phyloP scores from a whole-genome alignment of 1,140 invertebrate species.

The Cheumatopsyche charites region DNA sequence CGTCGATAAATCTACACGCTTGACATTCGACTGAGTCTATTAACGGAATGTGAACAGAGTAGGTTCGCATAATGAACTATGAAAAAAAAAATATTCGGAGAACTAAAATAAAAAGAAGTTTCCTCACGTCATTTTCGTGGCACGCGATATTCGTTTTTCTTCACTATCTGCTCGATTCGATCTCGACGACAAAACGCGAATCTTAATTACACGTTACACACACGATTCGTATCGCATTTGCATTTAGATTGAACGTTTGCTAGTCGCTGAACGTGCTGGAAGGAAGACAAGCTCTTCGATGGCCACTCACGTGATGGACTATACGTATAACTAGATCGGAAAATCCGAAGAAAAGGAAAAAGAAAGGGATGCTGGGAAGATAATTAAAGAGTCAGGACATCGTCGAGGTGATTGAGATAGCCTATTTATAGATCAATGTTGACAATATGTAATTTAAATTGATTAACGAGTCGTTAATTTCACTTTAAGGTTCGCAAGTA shows the following conservation, averaged over 20 bases:
- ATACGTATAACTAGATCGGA: too few species aligned
- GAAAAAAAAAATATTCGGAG: background rate
- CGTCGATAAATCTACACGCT: background rate
- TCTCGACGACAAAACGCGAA: slow-evolving; percentile 15
- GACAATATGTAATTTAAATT: too few species aligned
- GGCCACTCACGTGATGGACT: background rate
- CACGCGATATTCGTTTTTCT: slow-evolving; percentile 26
- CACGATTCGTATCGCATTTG: background rate
- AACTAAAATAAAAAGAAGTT: background rate
- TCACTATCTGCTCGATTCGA: background rate
- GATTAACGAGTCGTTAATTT: too few species aligned
- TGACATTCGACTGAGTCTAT: slow-evolving; percentile 13
- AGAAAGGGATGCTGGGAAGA: too few species aligned
- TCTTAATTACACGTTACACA: slow-evolving; percentile 10
- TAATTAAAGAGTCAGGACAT: too few species aligned
- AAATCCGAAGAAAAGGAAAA: too few species aligned
- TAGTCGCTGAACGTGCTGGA: background rate
- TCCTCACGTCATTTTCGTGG: background rate
- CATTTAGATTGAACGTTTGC: background rate
- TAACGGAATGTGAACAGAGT: slow-evolving; percentile 8
- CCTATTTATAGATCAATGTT: too few species aligned
- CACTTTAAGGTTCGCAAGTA: too few species aligned
- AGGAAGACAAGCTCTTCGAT: background rate
- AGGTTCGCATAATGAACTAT: background rate
- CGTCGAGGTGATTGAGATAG: too few species aligned